Base-by-base conservation (phyloP, 2,113 vertebrate species). In the Fulica atra region DNA sequence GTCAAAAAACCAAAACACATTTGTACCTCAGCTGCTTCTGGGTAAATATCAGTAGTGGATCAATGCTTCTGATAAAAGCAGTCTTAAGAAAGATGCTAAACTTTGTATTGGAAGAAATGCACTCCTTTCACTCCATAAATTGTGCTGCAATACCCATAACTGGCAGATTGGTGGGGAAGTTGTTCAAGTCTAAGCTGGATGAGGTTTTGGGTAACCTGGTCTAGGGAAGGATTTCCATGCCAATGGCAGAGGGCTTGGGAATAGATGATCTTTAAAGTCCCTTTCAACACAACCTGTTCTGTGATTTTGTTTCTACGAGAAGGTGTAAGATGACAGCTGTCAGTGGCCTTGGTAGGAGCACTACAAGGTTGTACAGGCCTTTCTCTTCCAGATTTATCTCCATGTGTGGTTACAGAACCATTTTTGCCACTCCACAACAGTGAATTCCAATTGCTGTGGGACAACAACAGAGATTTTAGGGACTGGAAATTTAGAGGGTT, bases 341-440 rank as follows among this genome's bases (percentile, higher is more conserved):
- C 4, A 1, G 21, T 40, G 56, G 29, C 21, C 33, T 59, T 79
- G 36, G 18, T 12, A 53, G 13, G 42, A 70, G 42, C 25, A 16
- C 17, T 46, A 16, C 38, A 70, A 36, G 25, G 44, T 65, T 70
- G 26, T 54, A 36, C 11, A 76, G 29, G 24, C 31, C 53, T 25
- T 72, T 63, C 15, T 69, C 5, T 78, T 72, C n/a, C 31, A 65
- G 57, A 18, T 60, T 7, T 10, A 18, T 66, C 13, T 48, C 33
- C 10, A 40, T 25, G 18, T 7, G 2, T 2, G 0, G 31, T 46
- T 77, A 25, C 38, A 53, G 61, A 88, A 64, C 36, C 0, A 0
- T 51, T 83, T 84, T n/a, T 69, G 17, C 50, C 28, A 35, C 42
- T 84, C 50, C 6, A 21, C 25, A 28, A 26, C 25, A 64, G 33